Percentiles rank a stretch among this genome's conserved stretches.
phyloP scores from a whole-genome alignment of 2,888 invertebrate genomes.

The Parnassius apollo region DNA sequence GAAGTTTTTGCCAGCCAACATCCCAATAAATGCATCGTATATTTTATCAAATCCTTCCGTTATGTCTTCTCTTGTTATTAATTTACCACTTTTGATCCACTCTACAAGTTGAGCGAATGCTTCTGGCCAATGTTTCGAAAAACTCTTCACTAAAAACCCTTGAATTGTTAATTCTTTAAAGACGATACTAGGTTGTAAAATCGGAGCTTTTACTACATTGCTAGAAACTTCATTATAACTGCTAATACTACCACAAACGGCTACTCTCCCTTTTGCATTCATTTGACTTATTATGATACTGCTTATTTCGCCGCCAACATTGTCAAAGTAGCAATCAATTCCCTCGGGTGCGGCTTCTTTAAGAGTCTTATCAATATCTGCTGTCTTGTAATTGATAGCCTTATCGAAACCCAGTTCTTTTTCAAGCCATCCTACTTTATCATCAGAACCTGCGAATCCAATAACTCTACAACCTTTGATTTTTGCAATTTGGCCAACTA shows the following conservation, averaged over 20 bases:
- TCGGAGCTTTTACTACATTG: conserved; percentile 19
- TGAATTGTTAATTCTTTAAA: conserved; percentile 77
- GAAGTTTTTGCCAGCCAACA: conserved; percentile 80
- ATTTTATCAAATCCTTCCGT: conserved; percentile 85
- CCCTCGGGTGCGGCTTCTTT: conserved; percentile 83
- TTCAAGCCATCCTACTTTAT: conserved; percentile 84
- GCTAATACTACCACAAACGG: conserved; percentile 58
- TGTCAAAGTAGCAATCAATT: conserved; percentile 87
- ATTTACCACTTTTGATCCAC: conserved; percentile 82
- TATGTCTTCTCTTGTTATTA: conserved; percentile 82
- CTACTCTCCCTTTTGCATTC: conserved; percentile 59
- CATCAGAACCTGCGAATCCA: conserved; percentile 85
- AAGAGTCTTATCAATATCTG: conserved; percentile 71
- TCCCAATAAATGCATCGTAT: conserved; percentile 82
- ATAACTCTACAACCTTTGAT: conserved; percentile 81
- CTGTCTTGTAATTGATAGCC: conserved; percentile 86
- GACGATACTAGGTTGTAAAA: conserved; percentile 53
- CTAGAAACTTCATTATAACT: conserved; percentile 47
- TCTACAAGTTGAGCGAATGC: conserved; percentile 75
- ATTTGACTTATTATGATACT: conserved; percentile 79
- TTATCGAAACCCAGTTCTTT: conserved; percentile 84
- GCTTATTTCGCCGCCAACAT: conserved; percentile 84
- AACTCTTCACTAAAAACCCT: conserved; percentile 74
- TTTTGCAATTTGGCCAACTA: conserved; percentile 87
- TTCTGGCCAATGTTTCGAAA: conserved; percentile 72